These are phyloP conservation scores for Staurois parvus DNA, from an alignment of 2,797 vertebrate species.

Conservation along the genomic window DNA sequence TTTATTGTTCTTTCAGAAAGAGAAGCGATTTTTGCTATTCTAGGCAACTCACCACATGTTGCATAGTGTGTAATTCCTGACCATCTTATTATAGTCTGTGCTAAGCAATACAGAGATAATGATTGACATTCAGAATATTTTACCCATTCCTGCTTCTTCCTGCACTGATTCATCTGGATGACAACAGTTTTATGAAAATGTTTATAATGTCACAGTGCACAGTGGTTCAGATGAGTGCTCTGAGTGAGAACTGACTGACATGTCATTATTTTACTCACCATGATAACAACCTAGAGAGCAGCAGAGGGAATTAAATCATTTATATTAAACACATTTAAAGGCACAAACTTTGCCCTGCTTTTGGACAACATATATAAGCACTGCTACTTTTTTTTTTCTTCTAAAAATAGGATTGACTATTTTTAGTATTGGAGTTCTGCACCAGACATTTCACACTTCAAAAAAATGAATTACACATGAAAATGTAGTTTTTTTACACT, in stretches of 20 bases:
- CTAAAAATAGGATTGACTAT: no score
- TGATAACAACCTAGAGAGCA: background rate
- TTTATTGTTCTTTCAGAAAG: background rate
- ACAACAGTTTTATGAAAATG: conserved; percentile 14
- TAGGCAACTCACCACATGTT: background rate
- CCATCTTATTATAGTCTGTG: background rate
- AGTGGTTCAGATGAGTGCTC: conserved; percentile 27
- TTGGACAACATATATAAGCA: background rate
- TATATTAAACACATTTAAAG: background rate
- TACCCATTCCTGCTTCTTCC: conserved; percentile 21
- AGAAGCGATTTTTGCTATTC: background rate
- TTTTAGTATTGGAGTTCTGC: no score
- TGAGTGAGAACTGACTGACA: conserved; percentile 21
- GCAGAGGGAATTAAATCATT: background rate
- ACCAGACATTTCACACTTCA: no score
- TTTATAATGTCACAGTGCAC: conserved; percentile 24
- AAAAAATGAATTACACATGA: no score
- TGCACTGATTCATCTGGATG: conserved; percentile 11
- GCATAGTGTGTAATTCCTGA: background rate
- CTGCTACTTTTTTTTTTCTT: no score
- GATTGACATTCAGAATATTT: conserved; percentile 5
- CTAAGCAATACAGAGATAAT: conserved; percentile 7
- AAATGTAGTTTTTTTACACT: no score
- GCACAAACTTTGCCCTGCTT: background rate
- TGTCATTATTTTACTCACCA: conserved; percentile 34